Evolutionary conservation across 2,888 invertebrate genomes (phyloP).

Genomic region (Rhogogaster chlorosoma): DNA sequence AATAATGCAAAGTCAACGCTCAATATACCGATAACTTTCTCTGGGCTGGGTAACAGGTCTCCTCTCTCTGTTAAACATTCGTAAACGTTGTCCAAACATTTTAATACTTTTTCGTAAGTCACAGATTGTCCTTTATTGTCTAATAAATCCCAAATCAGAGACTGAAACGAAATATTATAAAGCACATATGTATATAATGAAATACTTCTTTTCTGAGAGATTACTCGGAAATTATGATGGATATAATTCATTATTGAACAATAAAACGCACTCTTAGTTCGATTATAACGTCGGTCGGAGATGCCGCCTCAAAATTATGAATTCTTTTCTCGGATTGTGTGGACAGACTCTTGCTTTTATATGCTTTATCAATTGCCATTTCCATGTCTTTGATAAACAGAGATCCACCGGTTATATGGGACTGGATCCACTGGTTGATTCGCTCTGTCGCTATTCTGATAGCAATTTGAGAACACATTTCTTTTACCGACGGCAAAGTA

Average conservation of each 20-base stretch:
- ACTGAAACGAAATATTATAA: neutral
- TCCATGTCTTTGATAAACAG: slow-evolving; percentile 71
- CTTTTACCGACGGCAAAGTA: slow-evolving; percentile 77
- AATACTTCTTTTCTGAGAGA: neutral
- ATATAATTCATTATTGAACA: slow-evolving; percentile 8
- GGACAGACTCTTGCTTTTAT: slow-evolving; percentile 57
- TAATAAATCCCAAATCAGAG: slow-evolving; percentile 68
- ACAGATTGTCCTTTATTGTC: slow-evolving; percentile 66
- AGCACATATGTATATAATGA: neutral
- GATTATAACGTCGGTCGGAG: slow-evolving; percentile 66
- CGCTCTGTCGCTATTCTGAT: slow-evolving; percentile 78
- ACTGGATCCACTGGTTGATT: slow-evolving; percentile 80
- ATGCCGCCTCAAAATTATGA: slow-evolving; percentile 66
- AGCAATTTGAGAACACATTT: slow-evolving; percentile 79
- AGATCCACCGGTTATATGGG: slow-evolving; percentile 74
- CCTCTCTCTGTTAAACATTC: slow-evolving; percentile 66
- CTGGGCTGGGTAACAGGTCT: slow-evolving; percentile 65
- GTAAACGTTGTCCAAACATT: slow-evolving; percentile 63
- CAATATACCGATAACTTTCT: slow-evolving; percentile 66
- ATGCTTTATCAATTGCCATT: slow-evolving; percentile 64
- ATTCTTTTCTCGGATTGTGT: slow-evolving; percentile 54
- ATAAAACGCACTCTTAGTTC: slow-evolving; percentile 66
- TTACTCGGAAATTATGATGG: slow-evolving; percentile 49
- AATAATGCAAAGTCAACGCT: slow-evolving; percentile 72
- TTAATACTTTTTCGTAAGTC: slow-evolving; percentile 58